These are phyloP conservation scores for Sarcophaga peregrina DNA, from an alignment of 1,140 invertebrate species.

Conservation along the genomic window DNA sequence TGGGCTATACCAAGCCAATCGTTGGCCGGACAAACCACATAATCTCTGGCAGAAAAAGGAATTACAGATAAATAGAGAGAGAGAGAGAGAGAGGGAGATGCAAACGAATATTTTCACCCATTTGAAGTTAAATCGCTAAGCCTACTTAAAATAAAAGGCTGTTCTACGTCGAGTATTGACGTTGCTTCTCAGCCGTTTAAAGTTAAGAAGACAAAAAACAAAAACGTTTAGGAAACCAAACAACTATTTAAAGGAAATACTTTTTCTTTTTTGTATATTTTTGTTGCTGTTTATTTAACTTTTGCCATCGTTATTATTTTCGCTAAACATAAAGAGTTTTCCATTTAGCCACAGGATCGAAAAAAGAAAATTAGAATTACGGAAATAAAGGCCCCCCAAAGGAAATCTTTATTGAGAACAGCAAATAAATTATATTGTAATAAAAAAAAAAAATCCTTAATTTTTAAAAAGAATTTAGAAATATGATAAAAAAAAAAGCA, in stretches of 20 bases:
- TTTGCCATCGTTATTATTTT: background rate
- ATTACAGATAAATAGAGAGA: too few species aligned
- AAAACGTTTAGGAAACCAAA: conserved; percentile 38
- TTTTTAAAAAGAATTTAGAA: background rate
- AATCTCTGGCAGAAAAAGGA: background rate
- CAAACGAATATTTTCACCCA: background rate
- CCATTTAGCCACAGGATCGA: background rate
- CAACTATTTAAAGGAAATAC: conserved; percentile 33
- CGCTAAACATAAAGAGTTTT: background rate
- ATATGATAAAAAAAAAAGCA: too few species aligned
- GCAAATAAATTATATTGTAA: background rate
- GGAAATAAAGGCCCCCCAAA: conserved; percentile 1
- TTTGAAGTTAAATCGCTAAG: conserved; percentile 20
- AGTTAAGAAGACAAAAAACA: background rate
- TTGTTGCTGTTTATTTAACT: background rate
- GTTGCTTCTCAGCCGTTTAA: background rate
- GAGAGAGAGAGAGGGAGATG: too few species aligned
- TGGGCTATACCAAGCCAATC: background rate
- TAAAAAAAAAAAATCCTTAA: background rate
- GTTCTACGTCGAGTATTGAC: background rate
- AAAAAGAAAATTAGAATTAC: background rate
- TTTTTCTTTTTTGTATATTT: conserved; percentile 1
- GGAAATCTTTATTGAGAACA: conserved; percentile 30
- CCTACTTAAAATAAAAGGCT: conserved; percentile 37
- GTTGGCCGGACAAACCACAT: background rate